These are phyloP conservation scores for Dinoponera quadriceps DNA, from an alignment of 1,140 invertebrate species.

Conservation along the genomic window DNA sequence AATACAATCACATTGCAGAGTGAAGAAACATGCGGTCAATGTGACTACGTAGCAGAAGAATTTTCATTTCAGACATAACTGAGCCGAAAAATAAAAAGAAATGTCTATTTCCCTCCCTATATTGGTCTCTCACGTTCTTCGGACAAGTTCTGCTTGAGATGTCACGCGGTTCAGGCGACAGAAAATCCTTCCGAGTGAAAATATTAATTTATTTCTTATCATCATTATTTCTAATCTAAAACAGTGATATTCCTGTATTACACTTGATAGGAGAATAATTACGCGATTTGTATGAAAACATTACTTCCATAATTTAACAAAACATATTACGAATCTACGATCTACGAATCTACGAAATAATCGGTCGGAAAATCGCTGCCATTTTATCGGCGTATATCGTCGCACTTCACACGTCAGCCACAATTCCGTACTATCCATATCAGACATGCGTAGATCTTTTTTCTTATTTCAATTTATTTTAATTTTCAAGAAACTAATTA, in stretches of 20 bases:
- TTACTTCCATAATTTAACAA: neutral
- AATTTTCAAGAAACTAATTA: constrained; percentile 54
- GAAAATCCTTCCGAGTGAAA: too few species aligned
- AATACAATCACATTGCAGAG: neutral
- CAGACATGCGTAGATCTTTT: constrained; percentile 12
- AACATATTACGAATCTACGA: too few species aligned
- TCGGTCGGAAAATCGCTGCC: neutral
- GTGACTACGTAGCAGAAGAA: neutral
- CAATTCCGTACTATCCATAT: constrained; percentile 12
- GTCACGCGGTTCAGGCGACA: neutral
- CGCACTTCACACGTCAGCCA: neutral
- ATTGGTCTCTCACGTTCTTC: neutral
- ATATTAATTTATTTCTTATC: too few species aligned
- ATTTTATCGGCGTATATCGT: neutral
- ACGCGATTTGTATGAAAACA: too few species aligned
- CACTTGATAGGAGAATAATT: too few species aligned
- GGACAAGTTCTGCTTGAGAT: neutral
- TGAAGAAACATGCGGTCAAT: neutral
- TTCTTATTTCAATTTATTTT: constrained; percentile 38
- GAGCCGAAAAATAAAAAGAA: neutral
- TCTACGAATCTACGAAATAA: neutral
- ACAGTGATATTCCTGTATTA: too few species aligned
- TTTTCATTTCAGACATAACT: constrained; percentile 18
- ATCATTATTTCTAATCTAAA: too few species aligned
- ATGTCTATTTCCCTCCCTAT: neutral